Percentiles rank a stretch among this genome's conserved stretches.
These are phyloP conservation scores for Cephus spinipes DNA, from an alignment of 2,888 invertebrate genomes.

Conservation along the genomic window DNA sequence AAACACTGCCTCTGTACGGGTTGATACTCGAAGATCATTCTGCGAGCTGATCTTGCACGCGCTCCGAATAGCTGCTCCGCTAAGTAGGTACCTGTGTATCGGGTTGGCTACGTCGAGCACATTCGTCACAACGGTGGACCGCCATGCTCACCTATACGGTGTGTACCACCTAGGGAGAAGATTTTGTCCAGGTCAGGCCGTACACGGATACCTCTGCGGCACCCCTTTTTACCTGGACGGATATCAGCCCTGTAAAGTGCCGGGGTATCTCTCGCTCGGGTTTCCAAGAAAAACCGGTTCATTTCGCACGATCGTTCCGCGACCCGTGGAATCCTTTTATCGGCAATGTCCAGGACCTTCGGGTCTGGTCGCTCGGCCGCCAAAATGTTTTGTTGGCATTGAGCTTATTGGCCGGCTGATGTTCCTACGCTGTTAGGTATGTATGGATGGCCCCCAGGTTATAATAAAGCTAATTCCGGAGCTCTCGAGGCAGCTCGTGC, in stretches of 20 bases:
- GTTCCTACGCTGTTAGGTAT: constrained; percentile 57
- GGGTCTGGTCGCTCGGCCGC: constrained; percentile 47
- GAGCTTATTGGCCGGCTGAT: constrained; percentile 55
- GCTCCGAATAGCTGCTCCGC: neutral
- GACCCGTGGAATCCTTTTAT: neutral
- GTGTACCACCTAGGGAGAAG: neutral
- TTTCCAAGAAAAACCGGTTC: neutral
- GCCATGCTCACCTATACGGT: neutral
- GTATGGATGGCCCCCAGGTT: constrained; percentile 64
- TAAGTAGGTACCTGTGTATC: neutral
- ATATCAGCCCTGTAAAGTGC: neutral
- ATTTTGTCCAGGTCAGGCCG: neutral
- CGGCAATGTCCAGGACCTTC: constrained; percentile 36
- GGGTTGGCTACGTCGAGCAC: neutral
- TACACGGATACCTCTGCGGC: neutral
- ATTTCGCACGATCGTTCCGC: neutral
- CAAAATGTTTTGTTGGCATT: constrained; percentile 62
- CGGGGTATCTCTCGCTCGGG: neutral
- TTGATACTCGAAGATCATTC: neutral
- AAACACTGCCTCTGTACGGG: neutral
- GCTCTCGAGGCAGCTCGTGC: constrained; percentile 64
- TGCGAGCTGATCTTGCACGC: neutral
- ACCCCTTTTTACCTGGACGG: neutral
- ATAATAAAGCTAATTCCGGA: constrained; percentile 66
- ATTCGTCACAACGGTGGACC: neutral